Evolutionary conservation across 2,888 invertebrate genomes (phyloP), one percentile per base, ranked within the genome.

Genomic region (Andrena haemorrhoa): DNA sequence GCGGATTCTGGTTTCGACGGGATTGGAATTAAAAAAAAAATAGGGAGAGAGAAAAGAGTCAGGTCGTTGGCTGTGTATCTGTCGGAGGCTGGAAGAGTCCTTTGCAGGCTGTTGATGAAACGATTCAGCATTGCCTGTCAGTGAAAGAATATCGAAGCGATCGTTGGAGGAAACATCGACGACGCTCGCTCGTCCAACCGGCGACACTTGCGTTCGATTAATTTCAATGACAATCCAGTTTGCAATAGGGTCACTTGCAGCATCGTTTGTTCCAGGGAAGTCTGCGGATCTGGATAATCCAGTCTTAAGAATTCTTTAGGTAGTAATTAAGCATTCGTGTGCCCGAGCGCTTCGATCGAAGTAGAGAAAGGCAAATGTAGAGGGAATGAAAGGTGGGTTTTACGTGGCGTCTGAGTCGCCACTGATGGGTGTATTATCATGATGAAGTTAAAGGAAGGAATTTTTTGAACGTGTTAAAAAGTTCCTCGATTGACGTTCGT

Each of bases 401-500:
- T 41, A 41, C 16, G 41, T 41, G 41, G 41, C 16, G 16, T 16
- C 41, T 16, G 41, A 41, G 16, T 16, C 41, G 16, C 5, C 41
- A 16, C 41, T 41, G 41, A 41, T 41, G 41, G 41, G 41, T 41
- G 4, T 41, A 16, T 41, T 41, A 16, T 41, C 4, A 41, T 5
- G 41, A 16, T 16, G 41, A 41, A 41, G 41, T 41, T 41, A 16
- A 16, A 41, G 16, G 16, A 41, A 26, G 16, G 12, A 31, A 31
- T 31, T 60, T 47, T 63, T 41, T 35, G 29, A 35, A 60, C 66
- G 71, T 16, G 77, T 80, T 66, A 65, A 66, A 64, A 53, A 79
- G 41, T 72, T 68, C 47, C 61, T 61, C 68, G 79, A 72, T 66
- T 56, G 76, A 69, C 61, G 77, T 78, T 75, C 61, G 56, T 68